Evolutionary conservation across 2,888 invertebrate genomes (phyloP), one percentile per base, ranked within the genome.

Genomic region (Mellilla xanthometata): DNA sequence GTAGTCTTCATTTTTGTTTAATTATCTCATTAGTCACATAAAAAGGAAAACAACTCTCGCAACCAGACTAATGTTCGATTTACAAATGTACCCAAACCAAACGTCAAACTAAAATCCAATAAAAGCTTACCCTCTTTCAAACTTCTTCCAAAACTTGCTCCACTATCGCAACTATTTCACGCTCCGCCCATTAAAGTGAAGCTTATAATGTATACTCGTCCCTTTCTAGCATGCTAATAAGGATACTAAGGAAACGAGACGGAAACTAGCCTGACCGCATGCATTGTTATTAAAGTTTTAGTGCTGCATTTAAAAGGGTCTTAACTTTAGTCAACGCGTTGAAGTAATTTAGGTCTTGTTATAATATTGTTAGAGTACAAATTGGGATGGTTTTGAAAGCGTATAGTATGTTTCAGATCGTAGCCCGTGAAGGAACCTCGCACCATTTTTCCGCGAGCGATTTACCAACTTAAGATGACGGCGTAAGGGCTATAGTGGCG

Each of bases 401-500:
- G 45, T 39, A 48, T 79, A 53, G 0, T 44, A 47, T 62, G 30
- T 67, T 73, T 52, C 45, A 11, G 12, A 34, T 30, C 36, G 39
- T 8, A 27, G 49, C 12, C 31, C 55, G 61, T 71, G 72, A 72
- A 76, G 76, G 72, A 76, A 74, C 74, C 72, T 73, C 63, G 76
- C 61, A 70, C 72, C 69, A 86, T 87, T 88, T 88, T 88, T 88
- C 81, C 82, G 81, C 88, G 87, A 81, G 84, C 88, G 84, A 88
- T 82, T 85, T 83, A 68, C 78, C 82, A 72, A 75, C 87, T 76
- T 88, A 88, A 80, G 71, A 68, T 79, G 68, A 75, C 63, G 83
- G 66, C 75, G 77, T 88, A 88, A 87, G 87, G 76, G 80, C 86
- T 77, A 88, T 78, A 88, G 87, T 88, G 72, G 84, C 84, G 74